Conservation (phyloP, 2,113 vertebrate species). For the Prochilodus magdalenae region DNA sequence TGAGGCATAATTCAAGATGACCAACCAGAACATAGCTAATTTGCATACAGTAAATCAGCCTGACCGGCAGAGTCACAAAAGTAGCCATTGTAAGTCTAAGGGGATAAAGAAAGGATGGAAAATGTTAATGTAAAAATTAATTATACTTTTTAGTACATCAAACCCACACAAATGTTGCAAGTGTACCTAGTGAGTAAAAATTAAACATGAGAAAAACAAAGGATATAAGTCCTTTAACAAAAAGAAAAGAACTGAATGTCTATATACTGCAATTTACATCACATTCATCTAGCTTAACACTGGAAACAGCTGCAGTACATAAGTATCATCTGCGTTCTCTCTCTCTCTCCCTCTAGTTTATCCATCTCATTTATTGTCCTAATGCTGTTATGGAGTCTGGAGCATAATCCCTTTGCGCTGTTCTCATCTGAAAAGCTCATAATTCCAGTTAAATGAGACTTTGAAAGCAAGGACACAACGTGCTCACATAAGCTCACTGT, state of each 20-base stretch:
- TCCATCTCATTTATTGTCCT: constrained; percentile 8
- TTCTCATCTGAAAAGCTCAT: constrained; percentile 7
- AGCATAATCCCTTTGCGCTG: constrained; percentile 24
- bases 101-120: too few species aligned
- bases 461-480: not conserved
- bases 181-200: too few species aligned
- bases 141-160: too few species aligned
- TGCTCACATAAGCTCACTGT: not conserved
- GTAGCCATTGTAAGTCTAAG: too few species aligned
- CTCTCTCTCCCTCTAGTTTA: not conserved
- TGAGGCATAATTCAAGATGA: too few species aligned
- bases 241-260: not conserved
- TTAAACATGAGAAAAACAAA: too few species aligned
- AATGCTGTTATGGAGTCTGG: constrained; percentile 8
- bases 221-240: too few species aligned
- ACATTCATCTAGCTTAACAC: not conserved
- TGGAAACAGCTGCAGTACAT: not conserved
- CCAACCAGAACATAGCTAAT: too few species aligned
- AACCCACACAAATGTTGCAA: too few species aligned
- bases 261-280: not conserved
- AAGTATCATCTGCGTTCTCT: not conserved
- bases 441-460: constrained; percentile 7
- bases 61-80: too few species aligned
- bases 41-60: too few species aligned
- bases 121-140: too few species aligned